Percentiles rank a stretch among this genome's conserved stretches.
These are phyloP conservation scores for Battus philenor DNA, from an alignment of 1,140 invertebrate genomes.

Conservation along the genomic window DNA sequence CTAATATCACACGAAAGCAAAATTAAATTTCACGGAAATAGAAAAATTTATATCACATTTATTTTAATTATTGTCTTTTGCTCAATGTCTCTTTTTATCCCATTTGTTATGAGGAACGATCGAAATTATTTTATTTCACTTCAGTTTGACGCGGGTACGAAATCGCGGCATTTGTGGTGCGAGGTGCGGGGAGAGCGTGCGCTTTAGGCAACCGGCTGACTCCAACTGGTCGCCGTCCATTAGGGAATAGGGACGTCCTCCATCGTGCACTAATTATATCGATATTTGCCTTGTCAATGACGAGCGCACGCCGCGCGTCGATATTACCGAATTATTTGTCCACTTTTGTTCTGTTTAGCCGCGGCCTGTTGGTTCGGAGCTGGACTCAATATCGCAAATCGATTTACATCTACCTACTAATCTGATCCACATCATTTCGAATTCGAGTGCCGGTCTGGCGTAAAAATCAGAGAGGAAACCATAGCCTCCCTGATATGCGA, in stretches of 20 bases:
- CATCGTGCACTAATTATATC: constrained; percentile 4
- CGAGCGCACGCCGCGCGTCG: too few relatives aligned
- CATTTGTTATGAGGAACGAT: constrained; percentile 32
- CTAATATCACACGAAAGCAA: constrained; percentile 46
- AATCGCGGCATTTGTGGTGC: constrained; percentile 30
- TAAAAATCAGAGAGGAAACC: too few relatives aligned
- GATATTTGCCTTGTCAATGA: constrained; percentile 8
- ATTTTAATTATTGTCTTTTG: constrained; percentile 9
- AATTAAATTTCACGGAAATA: constrained; percentile 15
- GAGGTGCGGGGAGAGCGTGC: constrained; percentile 21
- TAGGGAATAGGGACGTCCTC: constrained; percentile 1
- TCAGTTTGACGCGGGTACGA: constrained; percentile 37
- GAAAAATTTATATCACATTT: constrained; percentile 10
- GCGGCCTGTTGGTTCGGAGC: too few relatives aligned
- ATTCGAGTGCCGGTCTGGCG: too few relatives aligned
- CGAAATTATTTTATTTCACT: constrained; percentile 23
- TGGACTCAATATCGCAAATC: too few relatives aligned
- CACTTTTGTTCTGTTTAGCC: too few relatives aligned
- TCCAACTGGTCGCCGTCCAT: background rate
- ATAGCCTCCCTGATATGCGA: too few relatives aligned
- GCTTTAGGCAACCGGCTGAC: constrained; percentile 5
- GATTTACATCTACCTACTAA: too few relatives aligned
- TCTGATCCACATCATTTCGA: too few relatives aligned
- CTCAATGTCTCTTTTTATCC: constrained; percentile 30
- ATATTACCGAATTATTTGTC: too few relatives aligned